Evolutionary conservation across 1,140 invertebrate species (phyloP).

Genomic region (Drosophila santomea): DNA sequence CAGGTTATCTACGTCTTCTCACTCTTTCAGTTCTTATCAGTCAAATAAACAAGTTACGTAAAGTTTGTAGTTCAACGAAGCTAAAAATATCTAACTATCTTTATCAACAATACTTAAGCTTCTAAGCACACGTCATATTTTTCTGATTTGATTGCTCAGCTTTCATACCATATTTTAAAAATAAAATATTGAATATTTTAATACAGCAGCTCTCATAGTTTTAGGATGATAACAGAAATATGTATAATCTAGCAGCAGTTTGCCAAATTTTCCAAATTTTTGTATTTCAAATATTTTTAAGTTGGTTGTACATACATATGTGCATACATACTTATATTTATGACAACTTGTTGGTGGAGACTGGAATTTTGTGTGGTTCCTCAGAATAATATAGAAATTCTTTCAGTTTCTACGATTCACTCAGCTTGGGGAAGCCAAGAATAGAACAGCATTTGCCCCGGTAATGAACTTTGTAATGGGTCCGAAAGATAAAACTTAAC

Average conservation of each 20-base stretch:
- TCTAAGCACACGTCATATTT: too few relatives aligned
- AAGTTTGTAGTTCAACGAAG: not conserved
- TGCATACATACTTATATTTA: too few relatives aligned
- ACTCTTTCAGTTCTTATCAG: not conserved
- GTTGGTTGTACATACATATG: too few relatives aligned
- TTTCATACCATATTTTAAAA: too few relatives aligned
- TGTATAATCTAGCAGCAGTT: not conserved
- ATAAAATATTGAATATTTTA: too few relatives aligned
- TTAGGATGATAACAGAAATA: not conserved
- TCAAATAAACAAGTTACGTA: not conserved
- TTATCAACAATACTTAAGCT: too few relatives aligned
- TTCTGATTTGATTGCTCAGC: too few relatives aligned
- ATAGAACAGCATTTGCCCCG: not conserved
- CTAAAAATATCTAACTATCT: not conserved
- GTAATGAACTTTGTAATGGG: slow-evolving; percentile 24
- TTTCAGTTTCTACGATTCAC: not conserved
- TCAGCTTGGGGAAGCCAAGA: not conserved
- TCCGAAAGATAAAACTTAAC: slow-evolving; percentile 22
- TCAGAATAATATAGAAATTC: not conserved
- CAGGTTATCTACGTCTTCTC: not conserved
- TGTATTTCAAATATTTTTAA: not conserved
- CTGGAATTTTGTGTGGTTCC: not conserved
- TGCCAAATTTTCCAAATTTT: not conserved
- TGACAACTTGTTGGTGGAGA: not conserved
- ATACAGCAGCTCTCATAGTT: not conserved